A percentile compares a stretch with the other conserved stretches of the same genome.
These are phyloP conservation scores for Physocephala rufipes DNA, from an alignment of 2,888 invertebrate species.

Conservation along the genomic window DNA sequence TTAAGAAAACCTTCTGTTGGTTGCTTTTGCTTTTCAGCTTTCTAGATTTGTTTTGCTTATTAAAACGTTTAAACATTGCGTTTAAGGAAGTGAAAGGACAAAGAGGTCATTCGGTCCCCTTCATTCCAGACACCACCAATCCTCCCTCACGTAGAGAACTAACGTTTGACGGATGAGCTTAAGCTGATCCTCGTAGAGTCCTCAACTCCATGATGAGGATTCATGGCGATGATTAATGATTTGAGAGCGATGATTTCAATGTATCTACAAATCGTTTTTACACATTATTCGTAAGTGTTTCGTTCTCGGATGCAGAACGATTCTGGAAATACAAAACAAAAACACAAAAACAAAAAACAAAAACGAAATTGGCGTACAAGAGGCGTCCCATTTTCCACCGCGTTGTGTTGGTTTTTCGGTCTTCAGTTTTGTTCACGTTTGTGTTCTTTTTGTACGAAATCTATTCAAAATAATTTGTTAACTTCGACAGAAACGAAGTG, in stretches of 20 bases:
- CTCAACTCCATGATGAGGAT: background rate
- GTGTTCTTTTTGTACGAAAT: constrained; percentile 53
- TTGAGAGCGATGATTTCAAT: constrained; percentile 37
- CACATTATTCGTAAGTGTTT: constrained; percentile 59
- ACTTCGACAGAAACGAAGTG: constrained; percentile 48
- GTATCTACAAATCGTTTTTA: constrained; percentile 64
- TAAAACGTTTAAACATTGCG: background rate
- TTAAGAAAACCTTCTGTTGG: too few species aligned
- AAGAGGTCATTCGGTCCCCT: too few species aligned
- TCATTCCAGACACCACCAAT: too few species aligned
- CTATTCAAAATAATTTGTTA: constrained; percentile 64
- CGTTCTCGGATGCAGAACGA: constrained; percentile 43
- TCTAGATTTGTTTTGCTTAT: too few species aligned
- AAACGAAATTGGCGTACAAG: too few species aligned
- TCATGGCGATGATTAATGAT: constrained; percentile 22
- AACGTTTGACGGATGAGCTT: constrained; percentile 18
- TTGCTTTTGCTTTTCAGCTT: too few species aligned
- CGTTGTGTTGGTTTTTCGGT: constrained; percentile 16
- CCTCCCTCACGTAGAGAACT: background rate
- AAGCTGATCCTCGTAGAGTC: constrained; percentile 17
- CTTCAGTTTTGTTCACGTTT: background rate
- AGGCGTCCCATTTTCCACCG: background rate
- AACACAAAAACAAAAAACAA: too few species aligned
- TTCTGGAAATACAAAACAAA: too few species aligned
- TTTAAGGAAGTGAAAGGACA: background rate